Evolutionary conservation across 2,113 vertebrate species (phyloP).

Genomic region (Xiphorhynchus elegans): DNA sequence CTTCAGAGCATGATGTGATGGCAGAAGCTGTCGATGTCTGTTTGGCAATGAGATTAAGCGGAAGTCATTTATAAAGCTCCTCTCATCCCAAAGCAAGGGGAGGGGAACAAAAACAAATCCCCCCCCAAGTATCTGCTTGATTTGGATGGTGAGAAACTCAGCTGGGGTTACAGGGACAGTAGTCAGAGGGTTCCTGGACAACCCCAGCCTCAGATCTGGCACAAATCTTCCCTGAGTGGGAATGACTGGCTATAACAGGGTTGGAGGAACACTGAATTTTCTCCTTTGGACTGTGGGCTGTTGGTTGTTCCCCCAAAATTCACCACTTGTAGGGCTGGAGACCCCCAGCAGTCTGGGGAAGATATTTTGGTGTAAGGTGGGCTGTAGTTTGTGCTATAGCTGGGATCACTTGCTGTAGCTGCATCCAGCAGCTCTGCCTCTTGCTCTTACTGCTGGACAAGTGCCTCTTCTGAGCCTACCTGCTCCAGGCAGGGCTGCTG

Average conservation of each 20-base stretch:
- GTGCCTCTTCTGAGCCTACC: not conserved
- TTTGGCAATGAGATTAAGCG: not conserved
- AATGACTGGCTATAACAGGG: rapidly evolving
- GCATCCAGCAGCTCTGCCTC: not conserved
- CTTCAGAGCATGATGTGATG: not conserved
- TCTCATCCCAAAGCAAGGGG: slow-evolving; percentile 13
- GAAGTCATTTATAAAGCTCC: slow-evolving; percentile 39
- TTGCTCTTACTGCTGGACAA: not conserved
- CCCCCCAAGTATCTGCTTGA: not conserved
- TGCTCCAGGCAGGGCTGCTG: not conserved
- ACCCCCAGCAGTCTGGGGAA: not conserved
- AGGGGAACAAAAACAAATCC: not conserved
- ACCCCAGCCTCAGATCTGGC: not conserved
- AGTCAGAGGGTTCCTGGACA: not conserved
- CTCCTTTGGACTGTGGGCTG: not conserved
- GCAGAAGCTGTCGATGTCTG: not conserved
- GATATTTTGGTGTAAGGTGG: not conserved
- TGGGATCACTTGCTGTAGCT: not conserved
- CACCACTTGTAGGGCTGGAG: rapidly evolving
- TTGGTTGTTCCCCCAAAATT: not conserved
- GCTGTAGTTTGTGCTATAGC: not conserved
- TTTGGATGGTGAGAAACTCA: not conserved
- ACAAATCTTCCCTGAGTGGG: not conserved
- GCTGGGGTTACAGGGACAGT: not conserved
- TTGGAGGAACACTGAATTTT: not conserved